Conservation (phyloP, 2,888 invertebrate genomes). For the Mesorhabditis sp. region DNA sequence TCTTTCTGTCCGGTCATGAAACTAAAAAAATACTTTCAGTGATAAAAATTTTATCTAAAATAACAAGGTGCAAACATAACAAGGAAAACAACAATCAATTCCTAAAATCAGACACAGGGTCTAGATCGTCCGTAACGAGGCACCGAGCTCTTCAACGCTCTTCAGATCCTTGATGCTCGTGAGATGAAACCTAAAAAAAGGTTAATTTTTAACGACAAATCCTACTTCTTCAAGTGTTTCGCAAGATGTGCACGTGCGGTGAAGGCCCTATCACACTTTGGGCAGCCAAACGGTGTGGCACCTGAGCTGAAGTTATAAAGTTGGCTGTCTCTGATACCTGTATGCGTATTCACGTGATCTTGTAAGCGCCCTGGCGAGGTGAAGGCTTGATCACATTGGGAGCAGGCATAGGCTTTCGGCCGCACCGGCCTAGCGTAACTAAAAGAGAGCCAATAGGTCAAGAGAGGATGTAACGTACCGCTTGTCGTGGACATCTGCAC, state of each 20-base stretch:
- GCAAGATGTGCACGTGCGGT: not conserved
- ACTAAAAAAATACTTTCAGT: no score
- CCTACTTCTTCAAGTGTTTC: slow-evolving; percentile 5
- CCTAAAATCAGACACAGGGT: no score
- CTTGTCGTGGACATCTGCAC: no score
- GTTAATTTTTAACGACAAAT: not conserved
- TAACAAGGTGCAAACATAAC: no score
- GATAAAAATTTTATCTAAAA: no score
- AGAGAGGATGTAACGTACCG: no score
- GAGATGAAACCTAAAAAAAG: not conserved
- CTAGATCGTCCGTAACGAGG: no score
- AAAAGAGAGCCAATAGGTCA: no score
- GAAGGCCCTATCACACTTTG: not conserved
- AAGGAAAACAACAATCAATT: no score
- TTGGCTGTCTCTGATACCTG: not conserved
- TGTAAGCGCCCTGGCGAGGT: not conserved
- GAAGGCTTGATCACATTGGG: not conserved
- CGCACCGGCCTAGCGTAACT: no score
- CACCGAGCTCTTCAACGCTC: not conserved
- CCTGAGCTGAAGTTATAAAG: not conserved
- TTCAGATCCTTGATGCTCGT: not conserved
- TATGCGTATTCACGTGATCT: not conserved
- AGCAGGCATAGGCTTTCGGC: no score
- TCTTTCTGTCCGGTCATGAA: no score
- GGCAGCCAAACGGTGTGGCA: not conserved